Evolutionary conservation across 2,113 vertebrate species (phyloP), one percentile per base, ranked within the genome.

Genomic region (Microcebus jonahi): DNA sequence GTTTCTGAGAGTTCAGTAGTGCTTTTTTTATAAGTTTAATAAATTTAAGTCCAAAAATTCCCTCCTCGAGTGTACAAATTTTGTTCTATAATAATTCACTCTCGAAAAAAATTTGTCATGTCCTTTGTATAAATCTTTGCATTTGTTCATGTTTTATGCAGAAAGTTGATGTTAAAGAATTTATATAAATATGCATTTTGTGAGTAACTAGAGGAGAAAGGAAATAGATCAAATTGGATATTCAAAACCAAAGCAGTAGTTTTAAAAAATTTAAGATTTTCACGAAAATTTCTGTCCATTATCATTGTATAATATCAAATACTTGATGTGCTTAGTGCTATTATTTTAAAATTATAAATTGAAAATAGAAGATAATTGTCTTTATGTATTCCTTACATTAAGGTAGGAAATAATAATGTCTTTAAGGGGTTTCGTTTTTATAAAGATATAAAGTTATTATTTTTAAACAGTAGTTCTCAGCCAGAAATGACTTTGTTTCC

Each of bases 281-380:
- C 6, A 21, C 73, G 15, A 42, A 77, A 10, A 82, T 84, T 8
- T 13, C 94, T 92, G 50, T 88, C 29, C 13, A 20, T 3, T 94
- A 31, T 67, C 15, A 15, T 42, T 91, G 14, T 79, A 39, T 15
- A 73, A 5, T 88, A 77, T 97, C 17, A 94, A 15, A 8, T 88
- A 10, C 4, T 98, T 76, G 83, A 25, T 80, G 6, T 95, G 21
- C 18, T 84, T 90, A 82, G 4, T 94, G 65, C 34, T 92, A 25
- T 29, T 93, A 57, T 68, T 90, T 88, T 92, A 94, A 96, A 70
- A 83, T 77, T 83, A 21, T 86, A 94, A 36, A 95, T n/a, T 84
- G 17, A 90, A 67, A 80, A 55, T 93, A 48, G 25, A 61, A 86
- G 67, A 45, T 91, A 55, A 55, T 50, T 65, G 27, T 92, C 21